phyloP scores from a whole-genome alignment of 2,797 vertebrate species.

The Rhinophrynus dorsalis region DNA sequence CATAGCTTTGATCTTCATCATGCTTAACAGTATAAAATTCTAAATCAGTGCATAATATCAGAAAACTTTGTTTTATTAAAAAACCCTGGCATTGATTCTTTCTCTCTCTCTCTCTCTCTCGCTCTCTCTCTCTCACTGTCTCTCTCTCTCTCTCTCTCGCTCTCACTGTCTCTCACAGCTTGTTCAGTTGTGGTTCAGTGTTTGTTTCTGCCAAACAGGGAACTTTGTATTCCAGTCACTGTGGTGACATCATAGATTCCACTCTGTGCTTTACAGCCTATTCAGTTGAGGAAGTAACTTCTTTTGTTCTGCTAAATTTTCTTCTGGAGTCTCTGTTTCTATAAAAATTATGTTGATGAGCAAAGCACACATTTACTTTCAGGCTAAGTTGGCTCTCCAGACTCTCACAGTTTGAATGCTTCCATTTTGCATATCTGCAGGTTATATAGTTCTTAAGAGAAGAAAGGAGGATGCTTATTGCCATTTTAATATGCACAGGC shows the following conservation, averaged over 20 bases:
- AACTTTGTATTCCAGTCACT: constrained; percentile 61
- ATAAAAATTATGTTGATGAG: constrained; percentile 59
- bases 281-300: constrained; percentile 58
- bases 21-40: too few relatives aligned
- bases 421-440: constrained; percentile 44
- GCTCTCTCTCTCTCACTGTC: too few relatives aligned
- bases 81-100: too few relatives aligned
- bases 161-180: background rate
- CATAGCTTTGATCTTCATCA: too few relatives aligned
- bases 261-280: constrained; percentile 58
- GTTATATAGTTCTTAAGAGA: constrained; percentile 42
- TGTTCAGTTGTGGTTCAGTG: constrained; percentile 26
- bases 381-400: constrained; percentile 60
- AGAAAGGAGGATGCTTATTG: constrained; percentile 30
- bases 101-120: too few relatives aligned
- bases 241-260: constrained; percentile 48
- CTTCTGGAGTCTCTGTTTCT: constrained; percentile 61
- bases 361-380: constrained; percentile 59
- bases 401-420: constrained; percentile 57
- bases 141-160: background rate
- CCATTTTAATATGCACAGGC: constrained; percentile 42
- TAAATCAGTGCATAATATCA: background rate
- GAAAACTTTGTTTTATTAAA: background rate
- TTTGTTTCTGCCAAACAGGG: constrained; percentile 27
- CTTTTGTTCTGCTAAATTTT: constrained; percentile 58